Conservation (phyloP, 2,888 invertebrate genomes). For the Ectemnius continuus region DNA sequence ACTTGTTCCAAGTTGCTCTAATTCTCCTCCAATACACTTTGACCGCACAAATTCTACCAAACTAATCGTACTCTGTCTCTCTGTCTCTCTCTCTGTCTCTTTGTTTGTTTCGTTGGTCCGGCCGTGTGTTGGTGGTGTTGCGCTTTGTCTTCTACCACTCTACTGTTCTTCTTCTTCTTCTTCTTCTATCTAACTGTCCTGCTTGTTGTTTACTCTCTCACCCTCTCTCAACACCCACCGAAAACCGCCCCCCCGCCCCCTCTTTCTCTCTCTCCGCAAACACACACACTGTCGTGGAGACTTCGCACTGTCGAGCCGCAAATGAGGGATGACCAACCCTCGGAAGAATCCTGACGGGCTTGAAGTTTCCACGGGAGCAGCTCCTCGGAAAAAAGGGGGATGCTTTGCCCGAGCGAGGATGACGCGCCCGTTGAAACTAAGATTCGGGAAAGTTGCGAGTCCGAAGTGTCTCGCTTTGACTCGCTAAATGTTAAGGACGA, state of each 20-base stretch:
- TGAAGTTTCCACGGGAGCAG: too few species aligned
- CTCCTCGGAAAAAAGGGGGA: too few species aligned
- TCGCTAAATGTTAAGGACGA: too few species aligned
- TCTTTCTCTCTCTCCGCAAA: conserved; percentile 40
- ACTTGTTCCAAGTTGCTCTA: not conserved
- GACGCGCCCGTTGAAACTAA: too few species aligned
- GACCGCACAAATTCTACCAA: conserved; percentile 15
- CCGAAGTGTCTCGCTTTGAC: too few species aligned
- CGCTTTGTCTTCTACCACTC: conserved; percentile 57
- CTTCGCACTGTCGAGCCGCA: too few species aligned
- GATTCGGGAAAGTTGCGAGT: too few species aligned
- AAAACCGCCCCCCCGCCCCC: conserved; percentile 4
- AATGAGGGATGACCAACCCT: too few species aligned
- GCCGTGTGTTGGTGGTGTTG: conserved; percentile 41
- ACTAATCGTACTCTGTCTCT: conserved; percentile 28
- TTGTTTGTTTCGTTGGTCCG: conserved; percentile 47
- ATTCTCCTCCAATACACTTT: not conserved
- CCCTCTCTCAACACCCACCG: conserved; percentile 17
- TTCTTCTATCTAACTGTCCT: not conserved
- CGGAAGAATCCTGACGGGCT: too few species aligned
- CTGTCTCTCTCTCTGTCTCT: conserved; percentile 28
- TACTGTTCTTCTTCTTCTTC: conserved; percentile 13
- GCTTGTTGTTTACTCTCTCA: conserved; percentile 4
- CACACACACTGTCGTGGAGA: conserved; percentile 38
- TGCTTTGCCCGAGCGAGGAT: too few species aligned